These are phyloP conservation scores for Salvelinus alpinus DNA, from an alignment of 2,113 vertebrate genomes.

Conservation along the genomic window DNA sequence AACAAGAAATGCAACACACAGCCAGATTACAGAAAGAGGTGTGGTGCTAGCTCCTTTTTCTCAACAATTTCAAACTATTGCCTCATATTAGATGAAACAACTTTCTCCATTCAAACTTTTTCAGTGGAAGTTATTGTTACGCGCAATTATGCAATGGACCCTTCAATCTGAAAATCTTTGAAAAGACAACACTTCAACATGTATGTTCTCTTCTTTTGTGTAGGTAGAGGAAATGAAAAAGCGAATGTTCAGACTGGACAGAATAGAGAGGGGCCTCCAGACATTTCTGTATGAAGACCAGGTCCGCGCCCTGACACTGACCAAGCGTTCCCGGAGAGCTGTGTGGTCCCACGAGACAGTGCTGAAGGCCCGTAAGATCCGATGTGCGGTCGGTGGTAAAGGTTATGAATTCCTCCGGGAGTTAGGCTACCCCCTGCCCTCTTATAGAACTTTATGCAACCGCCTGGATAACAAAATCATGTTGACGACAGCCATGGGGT, in stretches of 20 bases:
- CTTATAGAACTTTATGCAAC: conserved; percentile 79
- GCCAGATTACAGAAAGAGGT: conserved; percentile 75
- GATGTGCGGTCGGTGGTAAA: conserved; percentile 73
- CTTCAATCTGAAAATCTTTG: too few relatives aligned
- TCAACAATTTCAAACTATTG: too few relatives aligned
- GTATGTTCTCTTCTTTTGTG: conserved; percentile 4
- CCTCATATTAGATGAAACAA: too few relatives aligned
- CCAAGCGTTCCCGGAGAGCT: conserved; percentile 75
- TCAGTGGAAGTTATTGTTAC: too few relatives aligned
- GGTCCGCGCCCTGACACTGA: conserved; percentile 75
- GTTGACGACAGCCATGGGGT: conserved; percentile 72
- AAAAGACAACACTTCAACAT: background rate
- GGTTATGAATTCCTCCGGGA: conserved; percentile 80
- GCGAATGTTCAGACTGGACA: conserved; percentile 73
- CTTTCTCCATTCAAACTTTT: too few relatives aligned
- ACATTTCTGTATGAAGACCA: conserved; percentile 79
- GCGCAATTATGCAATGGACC: too few relatives aligned
- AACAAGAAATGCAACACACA: conserved; percentile 76
- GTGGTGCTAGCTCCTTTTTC: background rate
- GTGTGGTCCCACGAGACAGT: conserved; percentile 80
- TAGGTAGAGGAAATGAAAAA: conserved; percentile 81
- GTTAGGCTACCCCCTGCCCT: conserved; percentile 77
- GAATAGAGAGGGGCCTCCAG: conserved; percentile 77
- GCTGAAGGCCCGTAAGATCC: conserved; percentile 74
- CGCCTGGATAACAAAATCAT: conserved; percentile 78